Evolutionary conservation across 2,797 vertebrate species (phyloP), one percentile per base, ranked within the genome.

Genomic region (Hipposideros larvatus): DNA sequence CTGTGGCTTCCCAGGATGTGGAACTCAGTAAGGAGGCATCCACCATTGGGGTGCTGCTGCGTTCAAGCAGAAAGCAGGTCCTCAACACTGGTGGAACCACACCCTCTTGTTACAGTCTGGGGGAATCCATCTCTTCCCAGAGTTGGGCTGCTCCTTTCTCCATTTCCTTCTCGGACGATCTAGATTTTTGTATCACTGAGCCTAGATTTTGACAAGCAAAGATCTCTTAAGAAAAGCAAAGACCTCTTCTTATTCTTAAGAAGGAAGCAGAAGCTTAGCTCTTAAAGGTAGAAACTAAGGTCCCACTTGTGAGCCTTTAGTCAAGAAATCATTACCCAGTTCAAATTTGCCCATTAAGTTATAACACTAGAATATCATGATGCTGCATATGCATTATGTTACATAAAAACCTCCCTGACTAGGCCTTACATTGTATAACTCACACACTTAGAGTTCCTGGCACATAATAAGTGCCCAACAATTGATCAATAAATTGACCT

Each of bases 331-430:
- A 89, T 26, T 22, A 21, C 28, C 73, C 18, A 11, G 26, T 78
- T 92, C 63, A 71, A 65, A 75, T 75, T 74, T 92, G 61, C 65
- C 31, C 65, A 24, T 95, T 55, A 79, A 34, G 11, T 87, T 66
- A 41, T 51, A 74, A 48, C 9, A 53, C 13, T 26, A 71, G 34
- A 37, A 63, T 37, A 84, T 84, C 19, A 8, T 55, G 51, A 37
- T 28, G 22, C 2, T 77, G 70, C n/a, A 9, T 13, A 11, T 31
- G 11, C 10, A 53, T 83, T 61, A 55, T 46, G 71, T 84, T 53
- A 63, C 71, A 48, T 19, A 46, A 71, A 87, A 77, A 46, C 14
- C 14, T 83, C 34, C 34, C 31, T 34, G 19, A 83, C 59, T n/a
- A 79, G 9, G 48, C 41, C 18, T 59, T 88, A 43, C 10, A 15